These are phyloP conservation scores for Chrysaora quinquecirrha DNA, from an alignment of 30 jellyfish, hydroid and myxozoan species.

Conservation along the genomic window DNA sequence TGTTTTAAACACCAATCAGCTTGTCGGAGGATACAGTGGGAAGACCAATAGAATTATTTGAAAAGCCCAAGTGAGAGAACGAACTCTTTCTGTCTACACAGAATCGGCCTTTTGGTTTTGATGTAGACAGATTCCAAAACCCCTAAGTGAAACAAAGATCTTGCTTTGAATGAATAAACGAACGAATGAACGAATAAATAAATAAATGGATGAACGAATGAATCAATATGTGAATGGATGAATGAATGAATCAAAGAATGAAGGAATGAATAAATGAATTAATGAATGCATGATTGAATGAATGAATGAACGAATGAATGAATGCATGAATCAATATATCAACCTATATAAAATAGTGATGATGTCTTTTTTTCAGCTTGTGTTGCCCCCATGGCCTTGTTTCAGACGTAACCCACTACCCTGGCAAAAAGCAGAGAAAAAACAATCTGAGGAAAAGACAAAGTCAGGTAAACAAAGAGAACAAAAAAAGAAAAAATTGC, in stretches of 20 bases:
- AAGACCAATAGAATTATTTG: no score
- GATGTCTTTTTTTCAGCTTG: slow-evolving; percentile 66
- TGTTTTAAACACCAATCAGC: no score
- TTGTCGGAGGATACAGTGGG: no score
- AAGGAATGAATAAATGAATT: background rate
- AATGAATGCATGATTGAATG: background rate
- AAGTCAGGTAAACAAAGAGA: slow-evolving; percentile 51
- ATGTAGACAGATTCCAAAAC: no score
- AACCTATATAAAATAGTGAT: background rate
- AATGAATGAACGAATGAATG: background rate
- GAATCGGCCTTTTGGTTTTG: no score
- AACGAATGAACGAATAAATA: background rate
- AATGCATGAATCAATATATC: background rate
- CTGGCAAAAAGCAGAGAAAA: slow-evolving; percentile 81
- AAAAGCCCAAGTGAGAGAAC: no score
- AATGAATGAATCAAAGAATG: no score
- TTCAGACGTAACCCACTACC: slow-evolving; percentile 83
- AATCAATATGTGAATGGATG: background rate
- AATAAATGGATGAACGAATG: background rate
- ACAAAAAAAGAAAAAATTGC: slow-evolving; percentile 55
- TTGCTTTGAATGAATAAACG: no score
- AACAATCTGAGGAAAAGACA: slow-evolving; percentile 44
- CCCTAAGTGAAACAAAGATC: no score
- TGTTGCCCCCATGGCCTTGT: slow-evolving; percentile 97
- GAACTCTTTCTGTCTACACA: no score